phyloP scores from a whole-genome alignment of 1,140 invertebrate species.

The Atopsyche davidsoni region DNA sequence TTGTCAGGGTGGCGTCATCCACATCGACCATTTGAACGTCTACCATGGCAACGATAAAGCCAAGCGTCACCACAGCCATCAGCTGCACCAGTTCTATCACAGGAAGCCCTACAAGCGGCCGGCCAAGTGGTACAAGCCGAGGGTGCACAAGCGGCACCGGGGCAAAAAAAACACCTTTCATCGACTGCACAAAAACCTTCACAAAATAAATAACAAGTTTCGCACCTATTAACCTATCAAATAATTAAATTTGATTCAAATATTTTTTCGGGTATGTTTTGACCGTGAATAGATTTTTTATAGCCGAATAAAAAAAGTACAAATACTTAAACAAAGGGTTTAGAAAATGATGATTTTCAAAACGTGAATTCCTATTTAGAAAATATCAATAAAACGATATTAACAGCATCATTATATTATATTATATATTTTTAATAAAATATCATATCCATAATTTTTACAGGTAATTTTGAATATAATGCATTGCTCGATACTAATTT shows the following conservation, averaged over 20 bases:
- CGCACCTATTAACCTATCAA: neutral
- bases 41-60: constrained; percentile 12
- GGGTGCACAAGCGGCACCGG: neutral
- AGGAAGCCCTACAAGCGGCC: constrained; percentile 17
- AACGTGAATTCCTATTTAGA: too few species aligned
- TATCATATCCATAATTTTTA: too few species aligned
- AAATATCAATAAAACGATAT: too few species aligned
- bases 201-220: constrained; percentile 15
- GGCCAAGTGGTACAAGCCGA: constrained; percentile 14
- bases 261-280: neutral
- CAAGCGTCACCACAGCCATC: constrained; percentile 8
- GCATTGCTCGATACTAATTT: too few species aligned
- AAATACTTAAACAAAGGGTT: too few species aligned
- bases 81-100: neutral
- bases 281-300: neutral
- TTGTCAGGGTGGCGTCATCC: constrained; percentile 11
- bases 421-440: too few species aligned
- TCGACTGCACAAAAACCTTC: constrained; percentile 20
- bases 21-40: constrained; percentile 19
- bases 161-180: constrained; percentile 11
- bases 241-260: too few species aligned
- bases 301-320: too few species aligned
- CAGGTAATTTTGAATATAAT: too few species aligned
- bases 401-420: too few species aligned
- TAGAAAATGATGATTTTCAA: too few species aligned